These are phyloP conservation scores for Synanthedon tipuliformis DNA, from an alignment of 2,888 invertebrate species.

Conservation along the genomic window DNA sequence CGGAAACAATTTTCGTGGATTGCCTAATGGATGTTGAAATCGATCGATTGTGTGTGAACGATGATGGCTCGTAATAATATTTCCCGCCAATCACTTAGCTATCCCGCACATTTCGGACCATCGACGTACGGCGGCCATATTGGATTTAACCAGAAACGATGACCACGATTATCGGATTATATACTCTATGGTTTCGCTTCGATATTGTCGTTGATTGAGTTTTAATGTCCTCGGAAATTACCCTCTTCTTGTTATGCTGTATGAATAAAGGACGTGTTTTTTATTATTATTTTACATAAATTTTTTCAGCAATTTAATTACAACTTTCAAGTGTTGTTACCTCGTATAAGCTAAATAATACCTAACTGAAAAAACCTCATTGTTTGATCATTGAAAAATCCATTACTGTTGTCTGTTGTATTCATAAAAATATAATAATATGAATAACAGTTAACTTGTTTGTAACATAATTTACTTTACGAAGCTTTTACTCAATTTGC, in stretches of 20 bases:
- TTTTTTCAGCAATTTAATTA: no score
- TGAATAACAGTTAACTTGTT: no score
- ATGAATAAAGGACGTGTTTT: no score
- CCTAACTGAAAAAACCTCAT: no score
- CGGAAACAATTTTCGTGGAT: no score
- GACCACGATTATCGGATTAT: conserved; percentile 40
- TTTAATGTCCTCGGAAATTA: not conserved
- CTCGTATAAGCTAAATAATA: no score
- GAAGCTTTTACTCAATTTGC: conserved; percentile 16
- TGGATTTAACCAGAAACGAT: conserved; percentile 28
- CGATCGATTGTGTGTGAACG: conserved; percentile 1
- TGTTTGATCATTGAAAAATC: no score
- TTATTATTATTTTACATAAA: no score
- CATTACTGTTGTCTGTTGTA: no score
- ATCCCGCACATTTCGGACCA: conserved; percentile 16
- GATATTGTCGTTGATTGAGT: not conserved
- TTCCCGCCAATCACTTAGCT: conserved; percentile 19
- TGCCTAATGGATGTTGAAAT: not conserved
- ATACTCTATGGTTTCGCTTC: conserved; percentile 21
- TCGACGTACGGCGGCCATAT: conserved; percentile 31
- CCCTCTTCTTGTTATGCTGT: no score
- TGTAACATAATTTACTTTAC: conserved; percentile 6
- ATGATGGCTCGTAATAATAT: conserved; percentile 20
- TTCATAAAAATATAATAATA: no score
- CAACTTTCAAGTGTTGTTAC: no score